phyloP scores from a whole-genome alignment of 35 echinoderm and acorn worm genomes.

The Nesometra sesokonis region DNA sequence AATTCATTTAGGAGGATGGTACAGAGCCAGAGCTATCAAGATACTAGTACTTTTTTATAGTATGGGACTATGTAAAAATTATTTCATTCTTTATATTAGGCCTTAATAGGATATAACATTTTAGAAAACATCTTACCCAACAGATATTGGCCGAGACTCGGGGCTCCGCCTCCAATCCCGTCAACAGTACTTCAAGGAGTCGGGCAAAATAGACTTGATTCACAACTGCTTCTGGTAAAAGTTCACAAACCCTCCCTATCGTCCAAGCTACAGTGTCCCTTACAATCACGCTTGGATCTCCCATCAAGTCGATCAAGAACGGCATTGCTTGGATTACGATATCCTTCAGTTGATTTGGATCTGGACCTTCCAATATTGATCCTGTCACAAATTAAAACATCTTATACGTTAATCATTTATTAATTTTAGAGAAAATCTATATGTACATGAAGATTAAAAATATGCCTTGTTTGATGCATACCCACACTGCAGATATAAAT shows the following conservation, averaged over 20 bases:
- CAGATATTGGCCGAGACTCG: conserved; percentile 96
- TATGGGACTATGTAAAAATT: too few relatives aligned
- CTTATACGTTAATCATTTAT: too few relatives aligned
- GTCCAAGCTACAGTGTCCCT: conserved; percentile 95
- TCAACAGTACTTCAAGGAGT: conserved; percentile 41
- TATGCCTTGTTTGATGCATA: too few relatives aligned
- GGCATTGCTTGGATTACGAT: conserved; percentile 64
- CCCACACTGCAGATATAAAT: too few relatives aligned
- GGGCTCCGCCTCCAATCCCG: conserved; percentile 58
- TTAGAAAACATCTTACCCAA: too few relatives aligned
- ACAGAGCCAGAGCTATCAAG: too few relatives aligned
- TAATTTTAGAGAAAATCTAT: too few relatives aligned
- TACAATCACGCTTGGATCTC: conserved; percentile 59
- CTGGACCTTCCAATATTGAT: conserved; percentile 90
- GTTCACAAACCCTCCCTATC: conserved; percentile 81
- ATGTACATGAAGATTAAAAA: too few relatives aligned
- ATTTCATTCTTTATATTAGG: too few relatives aligned
- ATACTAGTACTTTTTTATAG: too few relatives aligned
- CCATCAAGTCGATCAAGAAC: conserved; percentile 45
- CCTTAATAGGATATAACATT: too few relatives aligned
- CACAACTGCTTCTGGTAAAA: conserved; percentile 72
- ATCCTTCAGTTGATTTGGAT: conserved; percentile 35
- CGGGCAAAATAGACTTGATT: conserved; percentile 36
- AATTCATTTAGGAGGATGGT: too few relatives aligned
- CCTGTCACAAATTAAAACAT: conserved; percentile 15